Conservation (phyloP, 1,140 invertebrate genomes). For the Muscidifurax raptorellus region DNA sequence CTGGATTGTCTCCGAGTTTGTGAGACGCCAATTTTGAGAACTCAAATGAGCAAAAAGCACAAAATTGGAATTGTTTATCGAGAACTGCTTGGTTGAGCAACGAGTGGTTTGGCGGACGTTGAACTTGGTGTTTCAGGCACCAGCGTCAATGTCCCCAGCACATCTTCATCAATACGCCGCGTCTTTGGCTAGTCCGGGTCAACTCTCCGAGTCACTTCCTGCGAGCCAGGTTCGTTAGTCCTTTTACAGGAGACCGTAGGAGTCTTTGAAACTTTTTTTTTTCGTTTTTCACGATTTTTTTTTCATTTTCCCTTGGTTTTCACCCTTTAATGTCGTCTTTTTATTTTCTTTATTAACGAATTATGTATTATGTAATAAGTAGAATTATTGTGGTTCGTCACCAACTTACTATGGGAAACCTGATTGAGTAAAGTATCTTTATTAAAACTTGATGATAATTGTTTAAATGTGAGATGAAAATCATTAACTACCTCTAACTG, state of each 20-base stretch:
- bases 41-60: slow-evolving; percentile 5
- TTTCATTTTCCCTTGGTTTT: slow-evolving; percentile 8
- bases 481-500: too few relatives aligned
- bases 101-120: slow-evolving; percentile 53
- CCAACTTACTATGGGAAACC: not conserved
- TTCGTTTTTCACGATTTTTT: slow-evolving; percentile 38
- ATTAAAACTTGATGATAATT: not conserved
- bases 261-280: slow-evolving; percentile 30
- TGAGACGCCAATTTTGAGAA: not conserved
- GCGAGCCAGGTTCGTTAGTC: slow-evolving; percentile 83
- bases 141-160: slow-evolving; percentile 91
- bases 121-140: slow-evolving; percentile 80
- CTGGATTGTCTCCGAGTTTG: not conserved
- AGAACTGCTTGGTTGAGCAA: slow-evolving; percentile 46
- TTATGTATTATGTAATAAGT: slow-evolving; percentile 26
- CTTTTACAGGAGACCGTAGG: slow-evolving; percentile 35
- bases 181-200: slow-evolving; percentile 79
- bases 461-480: too few relatives aligned
- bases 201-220: slow-evolving; percentile 85
- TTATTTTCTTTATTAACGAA: slow-evolving; percentile 44
- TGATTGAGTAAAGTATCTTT: not conserved
- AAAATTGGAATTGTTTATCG: slow-evolving; percentile 43
- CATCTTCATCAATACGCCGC: slow-evolving; percentile 87
- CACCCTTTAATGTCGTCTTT: slow-evolving; percentile 3
- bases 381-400: not conserved